Conservation (phyloP, 2,113 vertebrate genomes). For the Eurystomus gularis region DNA sequence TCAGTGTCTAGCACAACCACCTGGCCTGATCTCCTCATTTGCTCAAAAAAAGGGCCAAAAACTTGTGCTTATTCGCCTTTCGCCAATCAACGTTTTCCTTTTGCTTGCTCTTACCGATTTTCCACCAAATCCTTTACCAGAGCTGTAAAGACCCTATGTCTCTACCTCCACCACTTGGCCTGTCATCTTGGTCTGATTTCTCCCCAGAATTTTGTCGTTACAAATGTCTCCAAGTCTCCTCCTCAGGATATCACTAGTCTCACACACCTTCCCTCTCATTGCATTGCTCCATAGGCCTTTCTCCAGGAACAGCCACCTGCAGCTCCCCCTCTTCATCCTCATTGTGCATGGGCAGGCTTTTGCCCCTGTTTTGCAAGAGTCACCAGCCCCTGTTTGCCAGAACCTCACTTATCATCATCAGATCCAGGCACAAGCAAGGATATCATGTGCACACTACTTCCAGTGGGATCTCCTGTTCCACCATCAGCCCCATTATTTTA, state of each 20-base stretch:
- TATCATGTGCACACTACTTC: background rate
- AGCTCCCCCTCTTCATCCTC: background rate
- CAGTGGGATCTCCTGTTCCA: background rate
- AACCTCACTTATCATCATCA: background rate
- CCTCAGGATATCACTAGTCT: background rate
- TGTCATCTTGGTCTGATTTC: background rate
- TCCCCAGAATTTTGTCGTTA: background rate
- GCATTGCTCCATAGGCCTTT: background rate
- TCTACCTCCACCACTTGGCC: background rate
- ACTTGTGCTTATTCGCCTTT: background rate
- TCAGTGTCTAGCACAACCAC: background rate
- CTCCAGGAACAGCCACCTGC: background rate
- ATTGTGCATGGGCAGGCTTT: fast-evolving
- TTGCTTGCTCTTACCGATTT: background rate
- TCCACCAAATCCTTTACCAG: background rate
- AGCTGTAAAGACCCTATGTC: background rate
- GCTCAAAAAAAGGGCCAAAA: background rate
- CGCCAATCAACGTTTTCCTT: background rate
- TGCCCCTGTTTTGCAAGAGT: background rate
- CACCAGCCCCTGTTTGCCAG: background rate
- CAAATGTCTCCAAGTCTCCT: background rate
- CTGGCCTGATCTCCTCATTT: background rate
- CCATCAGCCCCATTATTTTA: background rate
- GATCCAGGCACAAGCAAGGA: background rate
- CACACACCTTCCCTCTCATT: background rate